Conservation (phyloP, 2,797 vertebrate genomes). For the Smutsia gigantea region DNA sequence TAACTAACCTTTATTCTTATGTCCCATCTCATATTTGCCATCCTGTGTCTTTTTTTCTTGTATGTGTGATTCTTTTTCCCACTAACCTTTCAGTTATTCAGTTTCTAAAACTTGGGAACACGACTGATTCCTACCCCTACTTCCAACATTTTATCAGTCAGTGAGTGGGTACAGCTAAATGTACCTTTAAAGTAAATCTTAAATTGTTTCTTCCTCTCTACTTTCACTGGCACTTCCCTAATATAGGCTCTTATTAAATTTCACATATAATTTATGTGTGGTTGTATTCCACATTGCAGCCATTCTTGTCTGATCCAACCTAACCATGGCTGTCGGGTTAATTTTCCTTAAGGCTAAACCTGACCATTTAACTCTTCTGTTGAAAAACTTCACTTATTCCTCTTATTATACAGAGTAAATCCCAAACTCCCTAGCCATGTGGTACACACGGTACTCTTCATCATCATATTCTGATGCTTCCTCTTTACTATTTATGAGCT, state of each 20-base stretch:
- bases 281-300: not conserved
- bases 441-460: rapidly evolving
- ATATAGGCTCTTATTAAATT: not conserved
- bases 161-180: not conserved
- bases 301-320: not conserved
- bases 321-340: not conserved
- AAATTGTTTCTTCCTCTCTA: not conserved
- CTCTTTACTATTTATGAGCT: not conserved
- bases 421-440: not conserved
- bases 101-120: not conserved
- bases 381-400: not conserved
- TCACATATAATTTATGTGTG: not conserved
- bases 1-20: not conserved
- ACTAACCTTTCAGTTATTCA: not conserved
- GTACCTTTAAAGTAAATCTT: not conserved
- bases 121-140: not conserved
- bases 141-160: not conserved
- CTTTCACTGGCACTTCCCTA: not conserved
- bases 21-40: not conserved
- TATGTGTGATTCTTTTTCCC: not conserved
- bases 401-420: not conserved
- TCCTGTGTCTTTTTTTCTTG: not conserved
- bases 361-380: not conserved
- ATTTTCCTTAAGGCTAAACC: not conserved
- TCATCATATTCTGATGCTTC: not conserved